Percentiles rank a stretch among this genome's conserved stretches.
phyloP scores from a whole-genome alignment of 2,797 vertebrate genomes.

The Orientallactaga sibirica region DNA sequence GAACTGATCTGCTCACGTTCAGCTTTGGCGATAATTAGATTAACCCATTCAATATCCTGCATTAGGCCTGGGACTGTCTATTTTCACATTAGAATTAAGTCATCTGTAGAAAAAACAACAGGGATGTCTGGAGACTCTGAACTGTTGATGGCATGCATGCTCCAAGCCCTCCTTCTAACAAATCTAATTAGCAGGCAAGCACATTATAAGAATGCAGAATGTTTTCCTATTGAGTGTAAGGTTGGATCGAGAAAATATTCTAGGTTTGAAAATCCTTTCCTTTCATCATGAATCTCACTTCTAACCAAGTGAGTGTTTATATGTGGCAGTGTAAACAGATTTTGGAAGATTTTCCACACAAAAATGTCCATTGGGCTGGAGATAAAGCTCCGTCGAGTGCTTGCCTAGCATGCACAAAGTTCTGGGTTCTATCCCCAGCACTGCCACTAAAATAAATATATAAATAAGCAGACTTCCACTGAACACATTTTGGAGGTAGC shows the following conservation, averaged over 20 bases:
- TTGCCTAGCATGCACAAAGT: no score
- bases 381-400: no score
- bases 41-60: conserved; percentile 26
- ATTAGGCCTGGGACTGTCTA: conserved; percentile 48
- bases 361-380: neutral
- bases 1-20: conserved; percentile 12
- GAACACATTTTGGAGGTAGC: neutral
- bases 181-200: neutral
- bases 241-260: neutral
- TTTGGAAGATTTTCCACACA: neutral
- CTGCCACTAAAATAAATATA: no score
- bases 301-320: conserved; percentile 10
- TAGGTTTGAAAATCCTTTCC: neutral
- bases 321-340: neutral
- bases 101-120: neutral
- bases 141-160: neutral
- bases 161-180: neutral
- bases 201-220: neutral
- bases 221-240: neutral
- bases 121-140: conserved; percentile 44
- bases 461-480: neutral
- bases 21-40: conserved; percentile 58
- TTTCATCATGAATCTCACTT: conserved; percentile 14
- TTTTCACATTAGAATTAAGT: conserved; percentile 54
- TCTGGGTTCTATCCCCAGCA: no score